Evolutionary conservation across 2,888 invertebrate genomes (phyloP), one percentile per base, ranked within the genome.

Genomic region (Andrena haemorrhoa): DNA sequence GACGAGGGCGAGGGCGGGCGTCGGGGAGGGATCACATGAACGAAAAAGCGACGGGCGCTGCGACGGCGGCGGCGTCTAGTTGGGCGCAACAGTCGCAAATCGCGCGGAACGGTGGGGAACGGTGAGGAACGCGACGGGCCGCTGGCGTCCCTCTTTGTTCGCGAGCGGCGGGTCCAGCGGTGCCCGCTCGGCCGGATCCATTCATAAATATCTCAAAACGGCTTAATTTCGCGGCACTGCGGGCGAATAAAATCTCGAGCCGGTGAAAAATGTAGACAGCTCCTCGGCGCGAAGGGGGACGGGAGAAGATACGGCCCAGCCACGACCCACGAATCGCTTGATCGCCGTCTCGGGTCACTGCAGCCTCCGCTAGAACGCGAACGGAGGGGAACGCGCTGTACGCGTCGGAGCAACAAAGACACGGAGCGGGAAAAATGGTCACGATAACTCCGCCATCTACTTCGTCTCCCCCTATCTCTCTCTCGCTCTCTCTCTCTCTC

Each of bases 181-280:
- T 81, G 76, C 74, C 58, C 76, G 86, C 84, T 84, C 86, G 41
- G 41, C 41, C 86, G 90, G 91, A 93, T 92, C 89, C 93, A 92
- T 93, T 92, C 93, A 93, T 94, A 94, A 94, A 94, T 93, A 93
- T 93, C 92, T 93, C 92, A 93, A 92, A 94, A 94, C 93, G 92
- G 93, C 94, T 94, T 93, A 94, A 94, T 94, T 94, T 92, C 91
- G 93, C 90, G 88, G 89, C 90, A 90, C 90, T 88, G 90, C 87
- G 88, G 89, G 87, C 89, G 89, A 93, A 93, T 93, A 92, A 93
- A 93, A 93, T 93, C 92, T 90, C 91, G 89, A 89, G 91, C 89
- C 89, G 89, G 90, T 92, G 91, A 93, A 93, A 93, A 92, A 93
- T 89, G 92, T 91, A 89, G 92, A 92, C 91, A 89, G 90, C 89